Evolutionary conservation across 2,888 invertebrate genomes (phyloP).

Genomic region (Apodemia mormo): DNA sequence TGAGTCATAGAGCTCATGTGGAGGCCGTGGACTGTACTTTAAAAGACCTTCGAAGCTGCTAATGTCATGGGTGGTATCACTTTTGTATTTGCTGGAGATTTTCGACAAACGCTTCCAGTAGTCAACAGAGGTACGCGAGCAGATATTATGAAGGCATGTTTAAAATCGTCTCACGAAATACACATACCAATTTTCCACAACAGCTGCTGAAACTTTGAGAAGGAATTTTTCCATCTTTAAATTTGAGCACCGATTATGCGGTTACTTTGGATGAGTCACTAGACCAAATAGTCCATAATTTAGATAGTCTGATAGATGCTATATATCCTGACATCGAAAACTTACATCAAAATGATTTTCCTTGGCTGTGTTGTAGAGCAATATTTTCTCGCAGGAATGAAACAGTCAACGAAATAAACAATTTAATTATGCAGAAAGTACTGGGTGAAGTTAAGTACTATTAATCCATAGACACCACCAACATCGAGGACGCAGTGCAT

Average conservation of each 20-base stretch:
- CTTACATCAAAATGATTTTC: slow-evolving; percentile 33
- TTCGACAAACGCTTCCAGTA: slow-evolving; percentile 36
- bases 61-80: slow-evolving; percentile 34
- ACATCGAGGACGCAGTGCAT: slow-evolving; percentile 19
- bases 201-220: slow-evolving; percentile 22
- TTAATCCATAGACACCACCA: slow-evolving; percentile 23
- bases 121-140: slow-evolving; percentile 32
- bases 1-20: slow-evolving; percentile 31
- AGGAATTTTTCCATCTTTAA: slow-evolving; percentile 25
- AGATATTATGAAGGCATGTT: slow-evolving; percentile 39
- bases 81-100: slow-evolving; percentile 36
- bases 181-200: slow-evolving; percentile 28
- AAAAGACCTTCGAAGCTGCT: slow-evolving; percentile 27
- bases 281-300: slow-evolving; percentile 28
- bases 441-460: not conserved
- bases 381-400: slow-evolving; percentile 39
- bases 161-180: slow-evolving; percentile 34
- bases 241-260: slow-evolving; percentile 29
- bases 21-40: slow-evolving; percentile 32
- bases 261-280: not conserved
- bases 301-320: slow-evolving; percentile 24
- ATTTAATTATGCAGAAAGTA: slow-evolving; percentile 26
- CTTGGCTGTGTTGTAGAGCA: slow-evolving; percentile 40
- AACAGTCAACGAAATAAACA: slow-evolving; percentile 30
- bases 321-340: slow-evolving; percentile 26